These are phyloP conservation scores for Drosophila burlai DNA, from an alignment of 1,140 invertebrate species.

Conservation along the genomic window DNA sequence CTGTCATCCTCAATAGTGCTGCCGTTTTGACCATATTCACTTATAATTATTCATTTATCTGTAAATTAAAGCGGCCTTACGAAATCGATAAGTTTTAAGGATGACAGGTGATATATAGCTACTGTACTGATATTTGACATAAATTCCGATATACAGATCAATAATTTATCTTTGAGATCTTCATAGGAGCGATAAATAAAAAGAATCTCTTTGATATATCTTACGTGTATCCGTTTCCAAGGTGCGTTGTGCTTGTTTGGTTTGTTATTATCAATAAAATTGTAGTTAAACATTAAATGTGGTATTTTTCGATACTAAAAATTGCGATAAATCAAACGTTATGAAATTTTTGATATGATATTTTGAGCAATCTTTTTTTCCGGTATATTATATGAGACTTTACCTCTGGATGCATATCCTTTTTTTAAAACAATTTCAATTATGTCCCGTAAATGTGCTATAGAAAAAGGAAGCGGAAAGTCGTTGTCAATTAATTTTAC, in stretches of 20 bases:
- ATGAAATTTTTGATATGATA: background rate
- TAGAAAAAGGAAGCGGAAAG: background rate
- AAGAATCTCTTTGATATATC: background rate
- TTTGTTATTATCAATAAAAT: background rate
- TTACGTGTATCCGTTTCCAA: background rate
- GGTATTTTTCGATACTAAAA: background rate
- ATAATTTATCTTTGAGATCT: background rate
- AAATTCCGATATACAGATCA: background rate
- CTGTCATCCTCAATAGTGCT: background rate
- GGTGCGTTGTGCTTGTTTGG: no score
- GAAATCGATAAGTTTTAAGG: background rate
- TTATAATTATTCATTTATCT: background rate
- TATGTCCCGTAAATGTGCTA: background rate
- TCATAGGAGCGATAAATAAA: background rate
- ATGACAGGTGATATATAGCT: no score
- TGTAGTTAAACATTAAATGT: background rate
- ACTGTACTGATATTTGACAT: background rate
- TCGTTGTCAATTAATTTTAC: background rate
- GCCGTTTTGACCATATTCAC: background rate
- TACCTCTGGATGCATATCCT: background rate
- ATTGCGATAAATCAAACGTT: background rate
- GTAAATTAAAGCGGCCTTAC: background rate
- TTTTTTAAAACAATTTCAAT: background rate
- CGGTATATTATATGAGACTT: no score
- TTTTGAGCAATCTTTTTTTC: background rate